A percentile compares a stretch with the other conserved stretches of the same genome.
These are phyloP conservation scores for Eupithecia subumbrata DNA, from an alignment of 2,888 invertebrate genomes.

Conservation along the genomic window DNA sequence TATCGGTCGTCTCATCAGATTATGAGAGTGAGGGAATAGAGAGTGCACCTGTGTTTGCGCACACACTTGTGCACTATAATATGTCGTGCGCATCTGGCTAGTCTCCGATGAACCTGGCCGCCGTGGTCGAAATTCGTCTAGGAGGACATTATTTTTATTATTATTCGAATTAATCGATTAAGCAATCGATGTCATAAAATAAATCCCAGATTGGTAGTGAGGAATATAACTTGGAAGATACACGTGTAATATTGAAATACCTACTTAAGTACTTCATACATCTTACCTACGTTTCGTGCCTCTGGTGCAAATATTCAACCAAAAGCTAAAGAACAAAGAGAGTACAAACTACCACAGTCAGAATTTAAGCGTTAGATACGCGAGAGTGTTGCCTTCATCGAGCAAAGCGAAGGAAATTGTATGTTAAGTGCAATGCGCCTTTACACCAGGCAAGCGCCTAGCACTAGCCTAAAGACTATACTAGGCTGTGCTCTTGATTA, in stretches of 20 bases:
- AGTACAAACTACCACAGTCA: background rate
- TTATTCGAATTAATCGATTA: background rate
- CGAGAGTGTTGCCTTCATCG: constrained; percentile 43
- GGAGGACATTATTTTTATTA: no score
- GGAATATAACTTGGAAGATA: no score
- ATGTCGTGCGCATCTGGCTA: no score
- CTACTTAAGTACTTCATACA: background rate
- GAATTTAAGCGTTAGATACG: constrained; percentile 20
- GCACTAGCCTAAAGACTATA: background rate
- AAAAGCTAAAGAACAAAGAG: background rate
- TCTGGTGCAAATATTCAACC: background rate
- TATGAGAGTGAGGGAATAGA: no score
- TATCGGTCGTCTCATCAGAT: no score
- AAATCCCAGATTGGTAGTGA: no score
- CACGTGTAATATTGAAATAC: no score
- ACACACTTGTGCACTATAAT: no score
- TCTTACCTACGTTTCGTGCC: background rate
- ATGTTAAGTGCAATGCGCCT: constrained; percentile 59
- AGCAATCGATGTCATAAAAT: no score
- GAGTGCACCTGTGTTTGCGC: no score
- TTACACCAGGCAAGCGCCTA: constrained; percentile 17
- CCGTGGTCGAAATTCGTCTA: no score
- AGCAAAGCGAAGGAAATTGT: constrained; percentile 68
- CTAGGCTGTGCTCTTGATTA: background rate
- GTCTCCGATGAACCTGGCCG: no score